These are phyloP conservation scores for Notolepis coatsorum DNA, from an alignment of 2,797 vertebrate species.

Conservation along the genomic window DNA sequence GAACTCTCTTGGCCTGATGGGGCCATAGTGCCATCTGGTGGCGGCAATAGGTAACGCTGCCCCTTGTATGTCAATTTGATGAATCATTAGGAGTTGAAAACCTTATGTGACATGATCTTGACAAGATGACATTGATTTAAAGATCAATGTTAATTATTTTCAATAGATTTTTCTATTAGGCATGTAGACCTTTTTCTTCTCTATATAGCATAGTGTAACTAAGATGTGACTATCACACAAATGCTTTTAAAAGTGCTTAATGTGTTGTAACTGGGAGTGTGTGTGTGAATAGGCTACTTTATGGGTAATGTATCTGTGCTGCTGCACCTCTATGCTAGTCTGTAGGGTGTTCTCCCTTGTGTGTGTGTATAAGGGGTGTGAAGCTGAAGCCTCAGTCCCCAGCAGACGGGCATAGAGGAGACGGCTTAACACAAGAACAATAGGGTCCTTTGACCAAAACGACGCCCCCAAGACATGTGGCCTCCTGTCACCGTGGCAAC, in stretches of 20 bases:
- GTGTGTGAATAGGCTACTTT: constrained; percentile 30
- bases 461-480: constrained; percentile 88
- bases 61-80: background rate
- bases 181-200: too few relatives aligned
- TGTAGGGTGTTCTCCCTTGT: constrained; percentile 13
- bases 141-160: background rate
- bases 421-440: constrained; percentile 87
- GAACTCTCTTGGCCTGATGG: background rate
- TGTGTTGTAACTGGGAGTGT: constrained; percentile 18
- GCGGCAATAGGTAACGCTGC: constrained; percentile 16
- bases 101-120: background rate
- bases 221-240: background rate
- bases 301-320: constrained; percentile 28
- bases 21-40: constrained; percentile 72
- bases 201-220: too few relatives aligned
- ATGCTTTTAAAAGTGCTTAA: constrained; percentile 19
- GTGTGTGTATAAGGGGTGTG: constrained; percentile 51
- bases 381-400: constrained; percentile 69
- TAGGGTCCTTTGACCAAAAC: constrained; percentile 85
- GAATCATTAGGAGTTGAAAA: background rate
- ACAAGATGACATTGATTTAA: background rate
- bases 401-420: constrained; percentile 81
- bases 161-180: background rate
- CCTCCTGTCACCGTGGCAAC: constrained; percentile 89
- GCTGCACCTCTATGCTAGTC: constrained; percentile 40